Base-by-base conservation (phyloP, 2,888 invertebrate genomes). In the Lingula anatina region DNA sequence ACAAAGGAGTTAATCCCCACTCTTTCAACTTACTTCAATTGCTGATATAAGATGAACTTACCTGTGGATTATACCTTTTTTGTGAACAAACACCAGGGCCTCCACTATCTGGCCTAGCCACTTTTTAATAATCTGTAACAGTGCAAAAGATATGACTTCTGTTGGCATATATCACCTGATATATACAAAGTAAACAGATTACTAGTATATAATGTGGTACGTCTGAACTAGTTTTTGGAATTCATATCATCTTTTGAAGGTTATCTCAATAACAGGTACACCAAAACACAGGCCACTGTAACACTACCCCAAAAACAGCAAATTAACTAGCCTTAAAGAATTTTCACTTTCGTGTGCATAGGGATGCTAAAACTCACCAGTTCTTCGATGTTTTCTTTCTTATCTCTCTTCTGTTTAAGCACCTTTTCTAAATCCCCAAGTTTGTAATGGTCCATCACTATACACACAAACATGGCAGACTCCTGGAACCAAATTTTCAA, bases 41-140 rank as follows among this genome's bases (percentile, higher is more conserved):
- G n/a, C n/a, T n/a, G n/a, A 31, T 31, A 31, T 9, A 31, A 31
- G 31, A 9, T 31, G 15, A 12, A 12, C 15, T 41, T 54, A 73
- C 73, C 74, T 70, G 62, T 75, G 75, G 27, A 74, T 66, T 35
- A 72, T 55, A 15, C 64, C 60, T 44, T 65, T 68, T 44, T 66
- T 61, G 51, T 75, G 74, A 20, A 71, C 61, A 62, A 66, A 75
- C 2, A 68, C 55, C 18, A 75, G 47, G 4, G 68, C 71, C 46
- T 71, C 70, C 20, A 73, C 49, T 4, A 73, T 65, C 52, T 73
- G 71, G 7, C 73, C 73, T 15, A 74, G 47, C 63, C 69, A 72
- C 44, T 68, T 71, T 55, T 70, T 68, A 2, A 75, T 54, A 39
- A 52, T 51, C 73, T 74, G 62, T 12, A 47, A 56, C 12, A n/a